Evolutionary conservation across 2,888 invertebrate genomes (phyloP), one percentile per base, ranked within the genome.

Genomic region (Zaprionus obscuricornis): DNA sequence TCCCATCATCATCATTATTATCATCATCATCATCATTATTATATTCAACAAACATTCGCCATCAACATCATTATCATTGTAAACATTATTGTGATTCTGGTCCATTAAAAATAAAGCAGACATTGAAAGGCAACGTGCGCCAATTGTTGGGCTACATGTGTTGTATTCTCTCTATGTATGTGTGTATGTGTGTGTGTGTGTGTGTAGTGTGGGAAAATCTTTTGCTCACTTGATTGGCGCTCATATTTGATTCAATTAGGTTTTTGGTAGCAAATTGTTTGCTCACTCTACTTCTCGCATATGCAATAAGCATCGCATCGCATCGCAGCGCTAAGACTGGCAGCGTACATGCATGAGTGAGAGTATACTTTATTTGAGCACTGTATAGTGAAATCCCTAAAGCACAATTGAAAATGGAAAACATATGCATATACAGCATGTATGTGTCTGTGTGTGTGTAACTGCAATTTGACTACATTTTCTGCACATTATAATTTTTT

Each of bases 221-320:
- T 68, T 66, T 59, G 46, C 52, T 60, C 37, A 59, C 67, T 75
- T 82, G 82, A 78, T 82, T 79, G 75, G 57, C 54, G 54, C 46
- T 72, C 66, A 51, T 40, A 62, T 65, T 74, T 68, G 63, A 68
- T 68, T 65, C 75, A 74, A 74, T 74, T 74, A 68, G 34, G 29
- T 45, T 58, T 59, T 74, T 59, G 74, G 50, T 49, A 39, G 58
- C 52, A 56, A 50, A 46, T 66, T 51, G 43, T 33, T 37, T 54
- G 37, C 14, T 11, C 11, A 7, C 20, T 6, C 11, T 10, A 33
- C 10, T 11, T 33, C 14, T 5, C 22, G 4, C 22, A 7, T 22
- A 22, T 22, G 22, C 22, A 22, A 22, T 22, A n/a, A n/a, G n/a
- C n/a, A n/a, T n/a, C n/a, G n/a, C n/a, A n/a, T n/a, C n/a, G n/a